A percentile compares a stretch with the other conserved stretches of the same genome.
Conservation (phyloP, 2,888 invertebrate genomes). For the Eurois occulta region DNA sequence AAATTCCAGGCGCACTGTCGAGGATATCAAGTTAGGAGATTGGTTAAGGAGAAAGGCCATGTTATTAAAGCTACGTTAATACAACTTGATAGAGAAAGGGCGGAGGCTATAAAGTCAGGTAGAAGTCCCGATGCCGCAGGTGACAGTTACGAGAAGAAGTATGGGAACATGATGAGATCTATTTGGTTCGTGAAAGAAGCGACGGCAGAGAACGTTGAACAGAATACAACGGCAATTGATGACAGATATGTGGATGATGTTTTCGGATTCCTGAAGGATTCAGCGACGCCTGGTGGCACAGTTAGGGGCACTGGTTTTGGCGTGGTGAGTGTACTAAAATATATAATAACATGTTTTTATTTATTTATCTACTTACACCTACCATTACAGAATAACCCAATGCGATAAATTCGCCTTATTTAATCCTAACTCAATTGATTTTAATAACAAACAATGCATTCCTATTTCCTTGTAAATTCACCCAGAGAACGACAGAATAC, state of each 20-base stretch:
- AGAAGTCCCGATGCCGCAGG: conserved; percentile 93
- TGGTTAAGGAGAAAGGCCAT: conserved; percentile 92
- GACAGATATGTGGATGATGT: conserved; percentile 92
- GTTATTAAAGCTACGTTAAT: conserved; percentile 84
- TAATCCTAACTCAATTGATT: too few species aligned
- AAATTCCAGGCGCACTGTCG: conserved; percentile 94
- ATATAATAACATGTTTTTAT: too few species aligned
- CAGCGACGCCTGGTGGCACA: conserved; percentile 85
- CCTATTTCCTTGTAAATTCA: too few species aligned
- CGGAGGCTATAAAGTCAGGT: conserved; percentile 92
- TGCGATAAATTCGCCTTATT: too few species aligned
- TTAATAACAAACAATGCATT: too few species aligned
- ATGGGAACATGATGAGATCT: conserved; percentile 86
- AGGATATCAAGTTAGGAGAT: conserved; percentile 92
- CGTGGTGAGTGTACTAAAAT: conserved; percentile 75
- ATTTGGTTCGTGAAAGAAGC: conserved; percentile 91
- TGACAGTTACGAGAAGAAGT: conserved; percentile 92
- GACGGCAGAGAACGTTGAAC: conserved; percentile 87
- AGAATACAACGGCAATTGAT: conserved; percentile 87
- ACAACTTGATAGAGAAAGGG: conserved; percentile 82
- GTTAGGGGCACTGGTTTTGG: conserved; percentile 89
- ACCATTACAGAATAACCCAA: too few species aligned
- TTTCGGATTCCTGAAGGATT: conserved; percentile 92
- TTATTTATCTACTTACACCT: too few species aligned
- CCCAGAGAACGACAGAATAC: too few species aligned